Base-by-base conservation (phyloP, 2,113 vertebrate species). In the Columba janthina region DNA sequence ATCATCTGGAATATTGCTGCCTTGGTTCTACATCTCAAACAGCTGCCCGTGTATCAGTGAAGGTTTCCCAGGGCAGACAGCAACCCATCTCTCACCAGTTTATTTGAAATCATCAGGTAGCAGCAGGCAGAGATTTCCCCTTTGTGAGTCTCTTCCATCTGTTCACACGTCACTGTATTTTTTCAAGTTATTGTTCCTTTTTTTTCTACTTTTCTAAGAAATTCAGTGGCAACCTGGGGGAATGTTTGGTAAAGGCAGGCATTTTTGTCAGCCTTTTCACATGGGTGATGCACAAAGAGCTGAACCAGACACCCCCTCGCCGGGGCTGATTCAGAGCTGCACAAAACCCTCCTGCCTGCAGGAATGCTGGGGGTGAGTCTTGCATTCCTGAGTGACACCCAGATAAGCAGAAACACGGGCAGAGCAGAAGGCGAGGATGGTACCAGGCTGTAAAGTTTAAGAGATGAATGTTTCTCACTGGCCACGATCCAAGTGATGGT, bases 381-480 rank as follows among this genome's bases (percentile, higher is more conserved):
- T 89, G 82, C 97, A 98, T 98, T 98, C 98, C 97, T 97, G 40
- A 85, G 79, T 98, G 98, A 98, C 97, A 97, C 65, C 3, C n/a
- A 96, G 98, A 98, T 98, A 98, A 98, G 94, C 91, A 85, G 54
- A 73, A 83, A 44, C 73, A 54, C 10, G 4, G 69, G 71, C 77
- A 65, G 69, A 85, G 58, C 51, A 60, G 89, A 76, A 97, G 96
- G 96, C 77, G 95, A 97, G 95, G 75, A 70, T 48, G 88, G 98
- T 98, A 98, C 98, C 97, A 97, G 97, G 96, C 67, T 89, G 85
- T 88, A 66, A 77, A 89, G 94, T 97, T 97, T 95, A 91, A 53
- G 38, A 87, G 85, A 89, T 90, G 74, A 88, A 64, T 92, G 76
- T 57, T 80, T 94, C 78, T 71, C 17, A 0, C 38, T 46, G 5